Base-by-base conservation (phyloP, 2,797 vertebrate genomes). In the Alca torda region DNA sequence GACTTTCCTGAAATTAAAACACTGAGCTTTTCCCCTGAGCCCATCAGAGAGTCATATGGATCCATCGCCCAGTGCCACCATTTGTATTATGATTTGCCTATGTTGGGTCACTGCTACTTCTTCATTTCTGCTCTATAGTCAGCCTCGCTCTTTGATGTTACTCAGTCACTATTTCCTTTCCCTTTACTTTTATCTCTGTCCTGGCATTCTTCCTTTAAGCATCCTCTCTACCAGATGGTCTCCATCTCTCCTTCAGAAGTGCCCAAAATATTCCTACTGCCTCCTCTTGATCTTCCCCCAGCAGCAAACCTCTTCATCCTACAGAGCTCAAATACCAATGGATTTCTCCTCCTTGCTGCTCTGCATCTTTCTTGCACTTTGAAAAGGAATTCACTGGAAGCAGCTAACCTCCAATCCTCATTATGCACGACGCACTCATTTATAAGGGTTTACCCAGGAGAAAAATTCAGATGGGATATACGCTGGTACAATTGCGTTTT, bases 161-260 rank as follows among this genome's bases (percentile, higher is more conserved):
- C 79, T 96, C 97, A 98, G 97, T 94, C 97, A 98, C 96, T 97
- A 97, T 97, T 98, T 98, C 98, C 98, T 98, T 97, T 98, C 97
- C 91, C 87, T 96, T 97, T 93, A 98, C 98, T 98, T 98, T 98
- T 98, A 98, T 98, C 98, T 98, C 96, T 95, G 87, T 98, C 97
- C 98, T 98, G 98, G 98, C 98, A 97, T 95, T 97, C 95, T 94
- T 96, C 98, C 98, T 97, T 95, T 92, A 94, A 97, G 97, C 97
- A 98, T 98, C 98, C 97, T 98, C 97, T 97, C 96, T 97, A 97
- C 98, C 98, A 98, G 98, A 98, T 98, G 98, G 98, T 98, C 98
- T 98, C 97, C 98, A 98, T 98, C 98, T 97, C 98, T 97, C 95
- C 96, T 97, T 98, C 96, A 98, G 95, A 98, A 98, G 98, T 96